phyloP scores from a whole-genome alignment of 1,140 invertebrate genomes.

The Varroa destructor region DNA sequence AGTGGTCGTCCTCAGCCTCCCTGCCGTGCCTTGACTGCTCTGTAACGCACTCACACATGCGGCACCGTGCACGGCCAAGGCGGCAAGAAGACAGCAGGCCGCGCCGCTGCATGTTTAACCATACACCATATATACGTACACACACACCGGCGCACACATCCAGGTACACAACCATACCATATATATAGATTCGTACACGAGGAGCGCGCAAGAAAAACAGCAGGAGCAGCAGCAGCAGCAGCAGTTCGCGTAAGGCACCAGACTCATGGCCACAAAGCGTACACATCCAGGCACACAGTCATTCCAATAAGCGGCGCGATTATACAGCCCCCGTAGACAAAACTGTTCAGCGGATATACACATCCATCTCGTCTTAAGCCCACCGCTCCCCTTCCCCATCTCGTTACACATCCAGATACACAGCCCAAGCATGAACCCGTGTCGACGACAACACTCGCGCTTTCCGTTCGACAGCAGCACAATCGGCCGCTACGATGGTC shows the following conservation, averaged over 20 bases:
- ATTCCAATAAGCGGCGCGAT: too few species aligned
- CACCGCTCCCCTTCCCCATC: background rate
- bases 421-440: too few species aligned
- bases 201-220: background rate
- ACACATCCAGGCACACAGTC: too few species aligned
- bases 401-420: background rate
- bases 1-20: too few species aligned
- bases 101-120: too few species aligned
- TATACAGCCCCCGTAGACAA: too few species aligned
- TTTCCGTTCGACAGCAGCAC: background rate
- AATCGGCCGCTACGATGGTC: background rate
- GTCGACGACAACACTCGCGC: background rate
- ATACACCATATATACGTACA: too few species aligned
- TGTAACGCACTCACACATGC: too few species aligned
- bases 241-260: background rate
- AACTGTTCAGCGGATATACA: background rate
- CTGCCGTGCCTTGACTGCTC: too few species aligned
- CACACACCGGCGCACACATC: background rate
- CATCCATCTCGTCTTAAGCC: background rate
- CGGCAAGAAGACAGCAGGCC: too few species aligned
- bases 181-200: background rate
- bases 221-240: constrained; percentile 10
- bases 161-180: background rate
- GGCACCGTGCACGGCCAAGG: too few species aligned
- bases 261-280: background rate